These are phyloP conservation scores for Meloidogyne floridensis DNA, from an alignment of 1,140 invertebrate genomes.

Conservation along the genomic window DNA sequence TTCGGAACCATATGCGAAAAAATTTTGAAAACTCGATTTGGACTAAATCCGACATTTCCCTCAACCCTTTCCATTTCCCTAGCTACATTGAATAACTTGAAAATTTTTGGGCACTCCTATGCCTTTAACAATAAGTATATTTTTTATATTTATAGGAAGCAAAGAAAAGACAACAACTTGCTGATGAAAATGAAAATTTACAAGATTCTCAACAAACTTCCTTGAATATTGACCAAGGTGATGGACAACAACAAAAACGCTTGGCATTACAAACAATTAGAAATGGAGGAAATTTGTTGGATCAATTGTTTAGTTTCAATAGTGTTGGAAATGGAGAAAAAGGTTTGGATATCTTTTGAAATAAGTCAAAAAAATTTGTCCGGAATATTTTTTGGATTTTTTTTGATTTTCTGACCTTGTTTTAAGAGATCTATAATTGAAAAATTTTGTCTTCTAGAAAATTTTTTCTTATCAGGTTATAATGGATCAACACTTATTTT, in stretches of 20 bases:
- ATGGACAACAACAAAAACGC: background rate
- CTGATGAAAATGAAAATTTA: background rate
- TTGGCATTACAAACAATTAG: conserved; percentile 1
- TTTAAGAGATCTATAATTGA: no score
- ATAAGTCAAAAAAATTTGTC: no score
- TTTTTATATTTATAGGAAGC: background rate
- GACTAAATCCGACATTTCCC: no score
- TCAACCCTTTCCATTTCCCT: no score
- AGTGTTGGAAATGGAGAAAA: background rate
- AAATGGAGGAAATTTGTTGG: conserved; percentile 1
- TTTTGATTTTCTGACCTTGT: background rate
- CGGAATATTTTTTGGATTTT: background rate
- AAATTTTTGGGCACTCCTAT: no score
- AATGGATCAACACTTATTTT: conserved; percentile 1
- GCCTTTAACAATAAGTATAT: background rate
- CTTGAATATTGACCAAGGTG: background rate
- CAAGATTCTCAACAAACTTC: background rate
- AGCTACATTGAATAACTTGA: no score
- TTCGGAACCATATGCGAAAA: no score
- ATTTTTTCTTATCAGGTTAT: background rate
- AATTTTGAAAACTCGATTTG: no score
- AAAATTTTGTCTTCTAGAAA: background rate
- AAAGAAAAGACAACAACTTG: background rate
- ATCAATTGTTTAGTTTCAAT: background rate
- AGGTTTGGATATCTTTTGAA: background rate